Conservation (phyloP, 2,113 vertebrate genomes). For the Siniperca knerii region DNA sequence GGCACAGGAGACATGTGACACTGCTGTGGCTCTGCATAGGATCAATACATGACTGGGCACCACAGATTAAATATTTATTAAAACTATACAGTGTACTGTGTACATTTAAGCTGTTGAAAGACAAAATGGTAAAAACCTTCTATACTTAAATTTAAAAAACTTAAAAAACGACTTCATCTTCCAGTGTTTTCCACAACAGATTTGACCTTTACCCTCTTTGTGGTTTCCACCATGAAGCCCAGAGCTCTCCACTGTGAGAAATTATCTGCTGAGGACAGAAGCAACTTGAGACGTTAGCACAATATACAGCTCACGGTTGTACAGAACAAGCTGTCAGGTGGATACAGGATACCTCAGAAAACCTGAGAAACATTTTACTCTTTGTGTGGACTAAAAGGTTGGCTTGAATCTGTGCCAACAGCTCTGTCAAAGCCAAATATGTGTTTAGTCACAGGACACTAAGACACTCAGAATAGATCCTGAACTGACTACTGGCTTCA, state of each 20-base stretch:
- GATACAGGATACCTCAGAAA: slow-evolving; percentile 30
- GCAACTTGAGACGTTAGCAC: slow-evolving; percentile 34
- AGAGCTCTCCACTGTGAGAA: slow-evolving; percentile 23
- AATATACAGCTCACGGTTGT: slow-evolving; percentile 36
- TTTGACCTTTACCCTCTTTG: slow-evolving; percentile 19
- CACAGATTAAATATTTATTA: neutral
- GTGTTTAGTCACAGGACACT: slow-evolving; percentile 19
- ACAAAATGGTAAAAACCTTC: neutral
- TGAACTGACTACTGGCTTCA: slow-evolving; percentile 5
- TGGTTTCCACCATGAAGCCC: slow-evolving; percentile 16
- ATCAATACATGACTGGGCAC: neutral
- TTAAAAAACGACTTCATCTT: neutral
- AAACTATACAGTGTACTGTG: neutral
- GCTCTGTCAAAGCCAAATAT: slow-evolving; percentile 18
- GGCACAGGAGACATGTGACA: slow-evolving; percentile 23
- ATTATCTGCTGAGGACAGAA: slow-evolving; percentile 22
- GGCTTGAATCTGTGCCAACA: slow-evolving; percentile 21
- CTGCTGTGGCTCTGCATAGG: slow-evolving; percentile 5
- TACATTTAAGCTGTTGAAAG: neutral
- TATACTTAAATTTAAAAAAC: neutral
- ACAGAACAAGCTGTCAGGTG: slow-evolving; percentile 36
- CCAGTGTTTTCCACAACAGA: slow-evolving; percentile 30
- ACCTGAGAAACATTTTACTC: slow-evolving; percentile 40
- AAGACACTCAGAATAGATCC: neutral
- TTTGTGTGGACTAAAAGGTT: slow-evolving; percentile 15